These are phyloP conservation scores for Pocillopora grandis DNA, from an alignment of 92 coral and sea anemone species.

Conservation along the genomic window DNA sequence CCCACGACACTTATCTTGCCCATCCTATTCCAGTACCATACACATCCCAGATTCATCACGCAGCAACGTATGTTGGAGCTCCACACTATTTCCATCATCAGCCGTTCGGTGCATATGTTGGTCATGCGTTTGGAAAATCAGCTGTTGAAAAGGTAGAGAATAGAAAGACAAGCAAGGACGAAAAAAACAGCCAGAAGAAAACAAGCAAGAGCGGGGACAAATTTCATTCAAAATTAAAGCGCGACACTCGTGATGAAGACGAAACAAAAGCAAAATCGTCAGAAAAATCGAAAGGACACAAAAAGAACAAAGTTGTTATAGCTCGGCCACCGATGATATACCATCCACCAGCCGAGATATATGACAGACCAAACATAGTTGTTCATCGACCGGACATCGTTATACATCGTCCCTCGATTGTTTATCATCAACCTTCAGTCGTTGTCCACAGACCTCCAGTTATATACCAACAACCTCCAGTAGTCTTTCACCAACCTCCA, in stretches of 20 bases:
- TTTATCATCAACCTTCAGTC: conserved; percentile 92
- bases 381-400: conserved; percentile 92
- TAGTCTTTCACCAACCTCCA: conserved; percentile 94
- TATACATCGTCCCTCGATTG: conserved; percentile 93
- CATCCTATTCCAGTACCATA: conserved; percentile 75
- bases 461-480: conserved; percentile 84
- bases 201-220: background rate
- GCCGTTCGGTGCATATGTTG: conserved; percentile 35
- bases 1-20: conserved; percentile 79
- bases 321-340: conserved; percentile 92
- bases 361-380: conserved; percentile 84
- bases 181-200: conserved; percentile 50
- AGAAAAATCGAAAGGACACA: conserved; percentile 15
- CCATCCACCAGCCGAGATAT: conserved; percentile 98
- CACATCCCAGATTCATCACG: conserved; percentile 59
- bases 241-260: background rate
- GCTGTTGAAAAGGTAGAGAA: conserved; percentile 34
- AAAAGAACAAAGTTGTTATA: conserved; percentile 84
- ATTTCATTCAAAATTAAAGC: background rate
- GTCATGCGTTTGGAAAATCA: conserved; percentile 63
- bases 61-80: conserved; percentile 78
- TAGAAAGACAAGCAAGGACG: conserved; percentile 2
- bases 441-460: conserved; percentile 95
- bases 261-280: background rate
- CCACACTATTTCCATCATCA: conserved; percentile 66